A percentile compares a stretch with the other conserved stretches of the same genome.
phyloP scores from a whole-genome alignment of 2,888 invertebrate genomes.

The Torymus auratus region DNA sequence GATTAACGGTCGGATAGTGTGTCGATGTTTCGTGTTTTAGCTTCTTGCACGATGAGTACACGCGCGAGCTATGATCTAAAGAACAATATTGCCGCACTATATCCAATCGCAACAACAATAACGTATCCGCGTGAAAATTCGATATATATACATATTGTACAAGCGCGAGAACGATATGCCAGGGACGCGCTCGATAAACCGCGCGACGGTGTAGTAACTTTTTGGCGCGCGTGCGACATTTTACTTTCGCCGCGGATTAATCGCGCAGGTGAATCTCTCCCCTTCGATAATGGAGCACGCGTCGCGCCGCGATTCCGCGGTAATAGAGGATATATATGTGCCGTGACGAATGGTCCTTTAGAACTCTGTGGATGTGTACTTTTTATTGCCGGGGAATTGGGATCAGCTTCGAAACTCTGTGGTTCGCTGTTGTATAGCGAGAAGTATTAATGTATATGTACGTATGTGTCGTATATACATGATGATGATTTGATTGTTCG shows the following conservation, averaged over 20 bases:
- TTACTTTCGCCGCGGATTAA: background rate
- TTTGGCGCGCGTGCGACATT: background rate
- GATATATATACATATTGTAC: background rate
- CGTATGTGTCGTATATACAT: too few relatives aligned
- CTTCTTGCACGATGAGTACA: too few relatives aligned
- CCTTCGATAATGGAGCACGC: conserved; percentile 1
- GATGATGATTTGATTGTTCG: too few relatives aligned
- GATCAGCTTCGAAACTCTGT: too few relatives aligned
- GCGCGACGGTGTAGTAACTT: background rate
- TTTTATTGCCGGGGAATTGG: background rate
- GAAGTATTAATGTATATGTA: too few relatives aligned
- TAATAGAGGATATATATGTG: conserved; percentile 14
- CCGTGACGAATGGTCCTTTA: conserved; percentile 14
- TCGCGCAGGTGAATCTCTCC: background rate
- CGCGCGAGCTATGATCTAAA: too few relatives aligned
- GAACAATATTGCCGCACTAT: too few relatives aligned
- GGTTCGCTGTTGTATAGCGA: too few relatives aligned
- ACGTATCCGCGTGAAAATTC: background rate
- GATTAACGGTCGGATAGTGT: too few relatives aligned
- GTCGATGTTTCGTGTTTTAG: too few relatives aligned
- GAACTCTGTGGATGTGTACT: background rate
- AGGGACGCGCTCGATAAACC: conserved; percentile 1
- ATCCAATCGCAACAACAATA: too few relatives aligned
- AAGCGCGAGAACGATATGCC: background rate
- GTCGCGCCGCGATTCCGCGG: background rate